Base-by-base conservation (phyloP, 2,888 invertebrate genomes). In the Scaptodrosophila latifasciaeformis region DNA sequence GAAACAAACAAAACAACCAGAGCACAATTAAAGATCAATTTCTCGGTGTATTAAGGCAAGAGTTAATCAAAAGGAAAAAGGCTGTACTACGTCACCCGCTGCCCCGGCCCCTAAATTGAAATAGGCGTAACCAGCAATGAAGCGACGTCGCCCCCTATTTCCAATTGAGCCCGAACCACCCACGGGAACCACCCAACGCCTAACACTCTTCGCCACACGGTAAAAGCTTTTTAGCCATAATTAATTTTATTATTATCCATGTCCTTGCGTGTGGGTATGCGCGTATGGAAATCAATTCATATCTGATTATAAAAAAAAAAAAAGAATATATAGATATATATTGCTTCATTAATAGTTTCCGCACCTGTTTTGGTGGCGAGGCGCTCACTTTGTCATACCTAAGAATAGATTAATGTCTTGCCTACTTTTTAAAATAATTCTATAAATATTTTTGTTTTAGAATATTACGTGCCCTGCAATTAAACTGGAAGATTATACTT, bases 401-500 rank as follows among this genome's bases (percentile, higher is more conserved):
- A n/a, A n/a, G n/a, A n/a, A n/a, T n/a, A n/a, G n/a, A n/a, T n/a
- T n/a, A n/a, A n/a, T n/a, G n/a, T n/a, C n/a, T n/a, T n/a, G n/a
- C n/a, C n/a, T n/a, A 43, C 12, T 43, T 43, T 44, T 7, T 21
- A 1, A 30, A 44, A 13, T 30, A 13, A 27, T 34, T 21, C 48
- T 43, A 34, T 49, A 7, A 13, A 24, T 46, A 43, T 35, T 15
- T 21, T 21, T 24, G 13, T 47, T 54, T 3, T 46, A 75, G 75
- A 15, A 55, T 61, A 47, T 61, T 83, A 54, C 80, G 83, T 60
- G 69, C 78, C n/a, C 49, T 83, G 71, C 82, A 83, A 69, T 62
- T 83, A 40, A 84, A 83, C 67, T 83, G 83, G 83, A 81, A 74
- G 65, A 67, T 83, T 60, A 81, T 84, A 54, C 65, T 75, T 61